Conservation (phyloP, 2,797 vertebrate species). For the Chromobotia macracanthus region DNA sequence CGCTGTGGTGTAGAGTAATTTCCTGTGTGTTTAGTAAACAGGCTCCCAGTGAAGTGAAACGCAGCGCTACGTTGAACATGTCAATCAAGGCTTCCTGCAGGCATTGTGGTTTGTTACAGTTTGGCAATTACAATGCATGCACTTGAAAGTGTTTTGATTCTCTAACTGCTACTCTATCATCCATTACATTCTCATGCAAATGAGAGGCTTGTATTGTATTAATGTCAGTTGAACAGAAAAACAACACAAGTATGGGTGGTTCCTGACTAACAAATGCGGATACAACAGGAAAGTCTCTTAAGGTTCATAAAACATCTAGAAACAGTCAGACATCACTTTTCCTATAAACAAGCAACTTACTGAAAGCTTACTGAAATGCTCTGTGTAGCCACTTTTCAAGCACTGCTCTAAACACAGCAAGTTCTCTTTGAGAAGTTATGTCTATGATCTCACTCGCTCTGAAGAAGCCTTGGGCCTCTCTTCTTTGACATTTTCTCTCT, state of each 20-base stretch:
- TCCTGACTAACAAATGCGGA: conserved; percentile 7
- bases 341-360: conserved; percentile 47
- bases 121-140: conserved; percentile 59
- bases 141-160: conserved; percentile 49
- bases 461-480: conserved; percentile 51
- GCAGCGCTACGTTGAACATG: conserved; percentile 49
- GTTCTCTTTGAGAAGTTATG: conserved; percentile 51
- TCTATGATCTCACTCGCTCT: conserved; percentile 51
- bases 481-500: conserved; percentile 44
- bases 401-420: conserved; percentile 34
- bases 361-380: too few relatives aligned
- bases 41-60: conserved; percentile 52
- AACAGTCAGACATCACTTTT: conserved; percentile 25
- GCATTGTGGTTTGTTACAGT: conserved; percentile 54
- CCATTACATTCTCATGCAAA: conserved; percentile 37
- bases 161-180: conserved; percentile 39
- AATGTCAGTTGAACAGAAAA: background rate
- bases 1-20: conserved; percentile 52
- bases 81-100: conserved; percentile 57
- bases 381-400: conserved; percentile 42
- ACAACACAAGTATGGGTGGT: conserved; percentile 11
- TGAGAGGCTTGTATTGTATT: conserved; percentile 28
- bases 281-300: conserved; percentile 10
- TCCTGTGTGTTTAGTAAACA: conserved; percentile 57
- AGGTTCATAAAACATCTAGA: conserved; percentile 8